Evolutionary conservation across 1,140 invertebrate genomes (phyloP), one percentile per base, ranked within the genome.

Genomic region (Zaprionus nigranus): DNA sequence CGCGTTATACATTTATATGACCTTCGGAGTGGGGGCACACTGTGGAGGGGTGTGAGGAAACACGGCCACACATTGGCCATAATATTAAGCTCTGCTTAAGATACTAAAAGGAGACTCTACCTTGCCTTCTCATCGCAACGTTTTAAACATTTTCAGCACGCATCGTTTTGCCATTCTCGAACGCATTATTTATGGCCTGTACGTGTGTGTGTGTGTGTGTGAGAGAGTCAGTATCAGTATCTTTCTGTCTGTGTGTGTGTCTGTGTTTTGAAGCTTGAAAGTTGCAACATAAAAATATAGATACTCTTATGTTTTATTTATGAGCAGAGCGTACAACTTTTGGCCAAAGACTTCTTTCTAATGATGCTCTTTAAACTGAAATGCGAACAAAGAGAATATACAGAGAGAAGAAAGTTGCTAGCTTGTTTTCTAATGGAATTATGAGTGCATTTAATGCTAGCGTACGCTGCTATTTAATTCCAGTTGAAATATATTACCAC

Each of bases 171-270:
- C 61, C 61, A 46, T 46, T 68, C 69, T 81, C 78, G 82, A 85
- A 86, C 82, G 51, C 82, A 82, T 82, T 85, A 85, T 85, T 85
- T 85, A 85, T 85, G 79, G 63, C 60, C 53, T 20, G 65, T 75
- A 86, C 82, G 82, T 82, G 46, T 51, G 46, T 24, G 20, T 82
- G 65, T 65, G 60, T 20, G 12, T 64, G 24, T 26, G 24, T 26
- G 24, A 3, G 34, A 38, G 34, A 60, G 24, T 20, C 17, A 20
- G 24, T 56, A 26, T 43, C 9, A 30, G 17, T 59, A n/a, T 15
- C 9, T 17, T 17, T 62, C 9, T 61, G 12, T 59, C 20, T 15
- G n/a, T 28, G 26, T 62, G 60, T 62, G 46, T 62, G 26, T 62
- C 46, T 62, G 46, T 62, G 12, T 46, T 26, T 30, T 40, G 43